Evolutionary conservation across 2,888 invertebrate species (phyloP).

Genomic region (Rhaphigaster nebulosa): DNA sequence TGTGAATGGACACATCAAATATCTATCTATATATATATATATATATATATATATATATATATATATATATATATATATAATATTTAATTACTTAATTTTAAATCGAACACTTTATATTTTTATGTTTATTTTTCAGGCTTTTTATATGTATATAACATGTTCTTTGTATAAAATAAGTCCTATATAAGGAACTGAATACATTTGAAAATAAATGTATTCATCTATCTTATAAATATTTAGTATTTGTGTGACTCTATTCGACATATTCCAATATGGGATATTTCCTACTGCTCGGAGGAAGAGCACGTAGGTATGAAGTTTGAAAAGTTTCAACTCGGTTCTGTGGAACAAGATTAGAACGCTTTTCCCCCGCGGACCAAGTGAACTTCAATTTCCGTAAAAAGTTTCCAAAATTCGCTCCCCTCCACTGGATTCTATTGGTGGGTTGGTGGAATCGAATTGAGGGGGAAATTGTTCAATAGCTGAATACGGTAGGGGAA

Average conservation of each 20-base stretch:
- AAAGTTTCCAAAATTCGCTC: conserved; percentile 4
- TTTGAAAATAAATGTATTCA: neutral
- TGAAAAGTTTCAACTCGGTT: conserved; percentile 22
- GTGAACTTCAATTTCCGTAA: conserved; percentile 39
- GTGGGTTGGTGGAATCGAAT: neutral
- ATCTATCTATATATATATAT: too few relatives aligned
- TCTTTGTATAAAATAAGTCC: too few relatives aligned
- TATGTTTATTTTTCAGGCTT: too few relatives aligned
- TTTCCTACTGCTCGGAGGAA: neutral
- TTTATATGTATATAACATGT: too few relatives aligned
- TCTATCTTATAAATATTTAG: neutral
- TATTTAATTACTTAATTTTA: too few relatives aligned
- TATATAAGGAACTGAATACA: neutral
- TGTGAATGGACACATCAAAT: too few relatives aligned
- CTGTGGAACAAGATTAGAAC: conserved; percentile 17
- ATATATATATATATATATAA: too few relatives aligned
- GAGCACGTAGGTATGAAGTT: conserved; percentile 10
- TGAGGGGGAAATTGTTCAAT: conserved; percentile 21
- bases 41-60: too few relatives aligned
- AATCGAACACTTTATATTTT: too few relatives aligned
- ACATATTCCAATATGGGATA: neutral
- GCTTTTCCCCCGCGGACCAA: neutral
- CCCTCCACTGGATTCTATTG: neutral
- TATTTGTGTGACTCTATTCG: neutral
- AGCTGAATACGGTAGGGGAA: neutral